Evolutionary conservation across 1,140 invertebrate species (phyloP).

Genomic region (Liolophura sinensis): DNA sequence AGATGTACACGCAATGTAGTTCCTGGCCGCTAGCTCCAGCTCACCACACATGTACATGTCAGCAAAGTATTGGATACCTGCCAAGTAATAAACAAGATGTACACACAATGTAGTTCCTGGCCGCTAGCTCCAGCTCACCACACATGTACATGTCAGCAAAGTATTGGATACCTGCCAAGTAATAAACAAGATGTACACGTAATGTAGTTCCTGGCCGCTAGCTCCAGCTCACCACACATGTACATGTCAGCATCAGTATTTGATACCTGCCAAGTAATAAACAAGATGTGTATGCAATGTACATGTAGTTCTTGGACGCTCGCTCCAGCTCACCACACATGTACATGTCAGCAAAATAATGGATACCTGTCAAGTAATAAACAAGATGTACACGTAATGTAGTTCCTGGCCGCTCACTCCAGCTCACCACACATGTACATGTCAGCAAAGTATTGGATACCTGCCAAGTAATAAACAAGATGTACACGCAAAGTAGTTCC

Average conservation of each 20-base stretch:
- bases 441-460: constrained; percentile 54
- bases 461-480: constrained; percentile 32
- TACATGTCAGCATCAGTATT: constrained; percentile 54
- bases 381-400: too few relatives aligned
- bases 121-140: constrained; percentile 42
- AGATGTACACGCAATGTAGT: too few relatives aligned
- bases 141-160: constrained; percentile 55
- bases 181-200: too few relatives aligned
- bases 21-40: constrained; percentile 39
- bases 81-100: constrained; percentile 15
- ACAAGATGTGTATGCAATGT: too few relatives aligned
- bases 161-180: constrained; percentile 48
- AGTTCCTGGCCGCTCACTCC: constrained; percentile 40
- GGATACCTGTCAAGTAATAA: constrained; percentile 46
- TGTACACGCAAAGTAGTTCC: constrained; percentile 52
- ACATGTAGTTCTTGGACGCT: constrained; percentile 41
- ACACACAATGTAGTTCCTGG: too few relatives aligned
- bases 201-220: constrained; percentile 44
- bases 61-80: constrained; percentile 54
- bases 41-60: constrained; percentile 53
- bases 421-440: constrained; percentile 52
- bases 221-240: constrained; percentile 48
- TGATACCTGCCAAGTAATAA: constrained; percentile 43
- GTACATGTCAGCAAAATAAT: constrained; percentile 53
- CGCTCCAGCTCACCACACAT: constrained; percentile 49